Base-by-base conservation (phyloP, 2,888 invertebrate species). In the Lepidocyrtoides sp. region DNA sequence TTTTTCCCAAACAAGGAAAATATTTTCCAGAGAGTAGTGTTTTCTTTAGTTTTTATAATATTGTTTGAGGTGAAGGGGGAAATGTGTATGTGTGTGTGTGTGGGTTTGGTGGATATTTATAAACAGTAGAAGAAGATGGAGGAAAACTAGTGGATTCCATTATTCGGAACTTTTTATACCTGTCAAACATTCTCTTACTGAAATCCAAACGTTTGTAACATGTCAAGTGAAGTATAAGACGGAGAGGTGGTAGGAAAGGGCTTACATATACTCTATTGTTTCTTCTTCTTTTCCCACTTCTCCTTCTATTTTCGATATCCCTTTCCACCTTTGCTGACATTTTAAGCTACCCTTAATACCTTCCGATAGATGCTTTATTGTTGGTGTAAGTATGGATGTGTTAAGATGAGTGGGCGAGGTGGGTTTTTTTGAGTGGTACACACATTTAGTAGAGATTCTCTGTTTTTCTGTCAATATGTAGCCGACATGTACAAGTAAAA, bases 161-260 rank as follows among this genome's bases (percentile, higher is more conserved):
- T 77, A 77, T 86, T 75, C 44, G 75, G 44, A 86, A 57, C 75
- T 75, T 86, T 69, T 79, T 79, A 57, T 86, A 86, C 75, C 85
- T 86, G 85, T 86, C 85, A 75, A 54, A 29, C 44, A 8, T 17
- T 75, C 44, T 75, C 44, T 26, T 44, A 2, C 17, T 20, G 4
- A 79, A 51, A 77, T 77, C 77, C 79, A 57, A 57, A 17, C 79
- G 79, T 79, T 79, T 79, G 79, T 79, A 54, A 36, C 57, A 54
- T 79, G 79, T 79, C 79, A 79, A 57, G 36, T 36, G 36, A 36
- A 23, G 23, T 57, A 54, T 3, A 32, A 26, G 48, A 26, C 26
- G 48, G 48, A 75, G 36, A 48, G 44, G 57, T 5, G n/a, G n/a
- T n/a, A n/a, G n/a, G n/a, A 8, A 57, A 63, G 10, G 14, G 20